Evolutionary conservation across 2,113 vertebrate species (phyloP).

Genomic region (Chaetops frenatus): DNA sequence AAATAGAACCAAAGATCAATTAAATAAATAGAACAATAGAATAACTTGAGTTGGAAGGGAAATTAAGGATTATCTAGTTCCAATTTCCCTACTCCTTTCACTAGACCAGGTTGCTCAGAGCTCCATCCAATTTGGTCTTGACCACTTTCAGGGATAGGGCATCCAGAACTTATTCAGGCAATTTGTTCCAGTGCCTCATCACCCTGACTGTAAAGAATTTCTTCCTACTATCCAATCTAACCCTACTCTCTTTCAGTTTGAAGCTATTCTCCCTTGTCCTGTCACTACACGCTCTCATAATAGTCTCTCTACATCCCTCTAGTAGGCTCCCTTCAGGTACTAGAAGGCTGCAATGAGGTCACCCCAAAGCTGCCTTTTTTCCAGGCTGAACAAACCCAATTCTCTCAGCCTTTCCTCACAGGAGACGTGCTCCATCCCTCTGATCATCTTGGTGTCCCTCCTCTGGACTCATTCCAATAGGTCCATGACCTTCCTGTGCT

Average conservation of each 20-base stretch:
- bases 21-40: neutral
- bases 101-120: neutral
- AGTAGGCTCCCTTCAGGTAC: neutral
- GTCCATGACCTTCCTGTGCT: neutral
- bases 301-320: neutral
- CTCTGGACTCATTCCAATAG: neutral
- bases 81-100: neutral
- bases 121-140: neutral
- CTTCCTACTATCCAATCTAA: neutral
- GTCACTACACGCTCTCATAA: neutral
- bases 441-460: neutral
- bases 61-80: neutral
- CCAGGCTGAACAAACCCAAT: neutral
- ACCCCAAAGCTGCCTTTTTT: neutral
- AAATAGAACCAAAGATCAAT: neutral
- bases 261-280: neutral
- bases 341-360: neutral
- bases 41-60: neutral
- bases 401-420: neutral
- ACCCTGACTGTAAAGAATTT: neutral
- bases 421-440: no score
- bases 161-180: neutral
- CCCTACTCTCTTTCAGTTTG: neutral
- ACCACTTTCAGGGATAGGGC: neutral
- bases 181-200: neutral